phyloP scores from a whole-genome alignment of 2,888 invertebrate species.

The Plagodis pulveraria region DNA sequence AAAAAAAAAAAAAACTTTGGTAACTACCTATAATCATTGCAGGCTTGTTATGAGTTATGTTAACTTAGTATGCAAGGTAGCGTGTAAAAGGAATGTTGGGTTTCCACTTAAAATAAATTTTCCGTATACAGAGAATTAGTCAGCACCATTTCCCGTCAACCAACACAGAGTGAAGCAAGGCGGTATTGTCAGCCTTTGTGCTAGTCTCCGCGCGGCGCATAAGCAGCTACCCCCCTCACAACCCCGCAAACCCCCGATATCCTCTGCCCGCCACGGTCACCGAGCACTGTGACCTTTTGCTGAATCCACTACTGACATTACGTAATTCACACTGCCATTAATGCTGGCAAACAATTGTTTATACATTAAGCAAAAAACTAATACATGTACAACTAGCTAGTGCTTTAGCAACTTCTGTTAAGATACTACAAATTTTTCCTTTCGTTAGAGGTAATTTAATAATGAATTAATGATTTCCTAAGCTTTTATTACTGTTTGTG shows the following conservation, averaged over 20 bases:
- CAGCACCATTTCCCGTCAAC: conserved; percentile 22
- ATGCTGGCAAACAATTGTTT: conserved; percentile 33
- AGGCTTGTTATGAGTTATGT: no score
- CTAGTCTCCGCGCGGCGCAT: conserved; percentile 22
- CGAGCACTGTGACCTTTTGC: conserved; percentile 77
- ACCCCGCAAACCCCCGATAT: conserved; percentile 38
- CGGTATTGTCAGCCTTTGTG: conserved; percentile 41
- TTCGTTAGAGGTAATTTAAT: no score
- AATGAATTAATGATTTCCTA: no score
- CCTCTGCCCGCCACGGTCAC: conserved; percentile 74
- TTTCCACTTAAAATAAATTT: conserved; percentile 16
- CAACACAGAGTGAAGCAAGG: conserved; percentile 12
- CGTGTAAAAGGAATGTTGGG: conserved; percentile 16
- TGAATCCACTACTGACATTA: conserved; percentile 62
- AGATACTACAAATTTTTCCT: neutral
- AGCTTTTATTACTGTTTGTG: no score
- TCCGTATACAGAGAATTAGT: conserved; percentile 14
- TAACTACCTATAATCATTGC: no score
- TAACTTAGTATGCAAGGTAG: conserved; percentile 11
- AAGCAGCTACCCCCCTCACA: conserved; percentile 24
- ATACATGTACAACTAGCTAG: conserved; percentile 27
- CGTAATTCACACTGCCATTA: conserved; percentile 59
- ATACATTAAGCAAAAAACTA: conserved; percentile 35
- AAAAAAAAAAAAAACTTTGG: no score
- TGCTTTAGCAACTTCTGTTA: conserved; percentile 10